Base-by-base conservation (phyloP, 2,888 invertebrate species). In the Sussaba pulchella region DNA sequence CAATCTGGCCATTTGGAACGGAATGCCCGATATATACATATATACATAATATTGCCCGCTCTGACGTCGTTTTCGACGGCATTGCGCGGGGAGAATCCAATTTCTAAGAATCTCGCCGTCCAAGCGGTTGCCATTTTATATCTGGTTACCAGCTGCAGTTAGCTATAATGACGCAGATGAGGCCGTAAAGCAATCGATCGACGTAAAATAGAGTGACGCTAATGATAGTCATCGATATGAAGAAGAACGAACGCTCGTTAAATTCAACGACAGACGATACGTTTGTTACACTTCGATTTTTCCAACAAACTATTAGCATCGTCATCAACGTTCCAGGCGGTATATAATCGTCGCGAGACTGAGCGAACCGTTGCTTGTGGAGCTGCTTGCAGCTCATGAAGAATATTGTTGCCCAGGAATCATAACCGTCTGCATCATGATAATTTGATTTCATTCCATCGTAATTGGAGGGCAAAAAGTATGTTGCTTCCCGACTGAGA, bases 41-140 rank as follows among this genome's bases (percentile, higher is more conserved):
- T 70, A 31, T 31, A 31, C 31, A 50, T 41, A 41, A 43, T n/a
- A 36, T 64, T 66, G 54, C 45, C 17, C 31, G 43, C 57, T 47
- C 72, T 76, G 77, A 77, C 69, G 81, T 36, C 57, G 47, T 50
- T 77, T 81, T 50, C 24, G 26, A 17, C 21, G 24, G 59, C 36
- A 21, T 10, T 24, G 66, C 63, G 43, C 36, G 21, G 52, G 71
- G 78, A 75, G 78, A 72, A 75, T 59, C 75, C 72, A 67, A 72
- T 82, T 79, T 79, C 63, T 52, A 54, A 47, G 57, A 36, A 41
- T 57, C 59, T 57, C 47, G 14, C 24, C n/a, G 10, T 43, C 26
- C 39, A 63, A 14, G 9, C 63, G 24, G 19, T 39, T 12, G 21
- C 41, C 36, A 39, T n/a, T 43, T 2, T 41, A 61, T 61, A 41